phyloP scores from a whole-genome alignment of 2,888 invertebrate species.

The Drosophila conformis region DNA sequence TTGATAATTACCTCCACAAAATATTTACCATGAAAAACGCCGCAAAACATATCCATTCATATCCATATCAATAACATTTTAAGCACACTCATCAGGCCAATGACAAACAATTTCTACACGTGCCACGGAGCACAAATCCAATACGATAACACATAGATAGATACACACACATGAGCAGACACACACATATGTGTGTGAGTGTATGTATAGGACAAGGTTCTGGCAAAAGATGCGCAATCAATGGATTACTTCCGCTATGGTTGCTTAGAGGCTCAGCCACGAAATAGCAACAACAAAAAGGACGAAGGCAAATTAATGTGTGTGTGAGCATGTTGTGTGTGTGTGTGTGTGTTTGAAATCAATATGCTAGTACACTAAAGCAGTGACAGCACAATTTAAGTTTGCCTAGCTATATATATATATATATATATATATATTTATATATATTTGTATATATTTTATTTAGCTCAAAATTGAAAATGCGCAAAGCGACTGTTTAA shows the following conservation, averaged over 20 bases:
- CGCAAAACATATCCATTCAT: conserved; percentile 17
- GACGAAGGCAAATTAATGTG: conserved; percentile 8
- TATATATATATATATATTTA: conserved; percentile 2
- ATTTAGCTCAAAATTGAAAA: conserved; percentile 62
- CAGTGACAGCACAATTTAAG: conserved; percentile 65
- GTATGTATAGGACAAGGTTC: conserved; percentile 19
- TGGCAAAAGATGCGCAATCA: conserved; percentile 61
- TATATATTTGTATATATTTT: conserved; percentile 9
- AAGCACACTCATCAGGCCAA: conserved; percentile 56
- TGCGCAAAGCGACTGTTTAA: conserved; percentile 72
- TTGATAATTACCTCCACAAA: conserved; percentile 28
- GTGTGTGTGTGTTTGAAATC: conserved; percentile 50
- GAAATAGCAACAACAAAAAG: conserved; percentile 40
- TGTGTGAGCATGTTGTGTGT: conserved; percentile 13
- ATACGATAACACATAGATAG: conserved; percentile 32
- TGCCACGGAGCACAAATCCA: conserved; percentile 50
- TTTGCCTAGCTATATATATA: conserved; percentile 43
- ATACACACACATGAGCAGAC: neutral
- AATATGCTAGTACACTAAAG: conserved; percentile 50
- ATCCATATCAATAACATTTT: conserved; percentile 61
- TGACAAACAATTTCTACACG: conserved; percentile 61
- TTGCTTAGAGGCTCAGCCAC: conserved; percentile 50
- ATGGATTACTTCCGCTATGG: conserved; percentile 73
- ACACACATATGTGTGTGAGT: neutral
- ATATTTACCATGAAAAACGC: neutral